Evolutionary conservation across 2,113 vertebrate species (phyloP), one percentile per base, ranked within the genome.

Genomic region (Felis chaus): DNA sequence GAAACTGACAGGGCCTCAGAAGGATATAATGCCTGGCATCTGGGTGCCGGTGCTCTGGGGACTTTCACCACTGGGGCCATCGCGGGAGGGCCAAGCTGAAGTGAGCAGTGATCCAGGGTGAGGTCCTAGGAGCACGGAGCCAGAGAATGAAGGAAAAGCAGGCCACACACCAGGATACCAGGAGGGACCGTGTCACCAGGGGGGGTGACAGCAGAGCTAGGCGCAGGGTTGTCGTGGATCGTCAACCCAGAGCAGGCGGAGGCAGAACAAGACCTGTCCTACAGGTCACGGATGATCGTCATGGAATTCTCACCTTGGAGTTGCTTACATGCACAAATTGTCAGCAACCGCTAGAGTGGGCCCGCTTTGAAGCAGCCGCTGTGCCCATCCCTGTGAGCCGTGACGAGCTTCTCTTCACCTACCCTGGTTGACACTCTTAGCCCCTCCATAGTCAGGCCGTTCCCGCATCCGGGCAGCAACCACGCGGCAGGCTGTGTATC

Each of bases 331-430:
- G 23, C 29, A 1, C 71, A 29, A 79, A 63, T 10, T n/a, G 3
- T 16, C 36, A 13, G 18, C 5, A 23, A 45, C 31, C 25, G 0
- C 45, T 11, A 18, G 11, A 57, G 13, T 4, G 4, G 4, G 11
- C 12, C 7, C 1, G 1, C n/a, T 39, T 18, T 3, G 27, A 68
- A 66, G 65, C 29, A n/a, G 36, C 15, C 19, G 2, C 61, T 31
- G 3, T 11, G 63, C 13, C 15, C 5, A 1, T 29, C 1, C 4
- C 0, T 13, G 7, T 29, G 4, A 12, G 5, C 50, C 23, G 5
- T 15, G 33, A 55, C 25, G 8, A 23, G 11, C 4, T 83, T 36
- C 88, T 53, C 31, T 55, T 11, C 27, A 50, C 63, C 68, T 21
- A 1, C 25, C n/a, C 39, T 5, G 0, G 10, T 57, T 31, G 65